These are phyloP conservation scores for Botrylloides violaceus DNA, from an alignment of 23 tunicate species.

Conservation along the genomic window DNA sequence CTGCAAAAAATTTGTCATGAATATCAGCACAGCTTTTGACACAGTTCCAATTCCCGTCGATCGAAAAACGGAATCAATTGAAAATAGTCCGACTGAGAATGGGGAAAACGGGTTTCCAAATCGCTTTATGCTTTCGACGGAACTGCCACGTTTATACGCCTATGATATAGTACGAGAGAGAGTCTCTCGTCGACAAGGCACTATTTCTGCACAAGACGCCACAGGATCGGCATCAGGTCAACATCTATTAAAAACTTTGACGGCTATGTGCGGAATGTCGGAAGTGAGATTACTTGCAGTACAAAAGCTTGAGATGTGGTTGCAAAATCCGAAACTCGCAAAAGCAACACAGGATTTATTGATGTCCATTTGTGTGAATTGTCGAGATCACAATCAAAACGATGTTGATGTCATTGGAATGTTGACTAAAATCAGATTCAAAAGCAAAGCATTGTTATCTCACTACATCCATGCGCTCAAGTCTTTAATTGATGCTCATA, in stretches of 20 bases:
- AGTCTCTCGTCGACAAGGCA: slow-evolving; percentile 47
- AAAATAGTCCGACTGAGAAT: slow-evolving; percentile 20
- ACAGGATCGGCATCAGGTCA: slow-evolving; percentile 32
- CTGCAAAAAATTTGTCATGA: slow-evolving; percentile 52
- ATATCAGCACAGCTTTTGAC: slow-evolving; percentile 26
- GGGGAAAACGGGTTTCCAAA: slow-evolving; percentile 18
- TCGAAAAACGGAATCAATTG: slow-evolving; percentile 1
- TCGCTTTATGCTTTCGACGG: slow-evolving; percentile 30
- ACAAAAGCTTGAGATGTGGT: slow-evolving; percentile 84
- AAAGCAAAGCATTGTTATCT: slow-evolving; percentile 36
- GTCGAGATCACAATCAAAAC: slow-evolving; percentile 66
- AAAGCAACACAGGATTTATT: slow-evolving; percentile 75
- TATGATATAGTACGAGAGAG: slow-evolving; percentile 58
- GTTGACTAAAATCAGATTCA: slow-evolving; percentile 53
- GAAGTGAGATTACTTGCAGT: slow-evolving; percentile 48
- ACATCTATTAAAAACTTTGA: slow-evolving; percentile 46
- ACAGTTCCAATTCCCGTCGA: slow-evolving; percentile 16
- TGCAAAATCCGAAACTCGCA: slow-evolving; percentile 58
- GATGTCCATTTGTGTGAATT: slow-evolving; percentile 68
- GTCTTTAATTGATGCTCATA: slow-evolving; percentile 66
- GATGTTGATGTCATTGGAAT: slow-evolving; percentile 57
- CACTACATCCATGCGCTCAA: slow-evolving; percentile 52
- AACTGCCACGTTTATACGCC: slow-evolving; percentile 32
- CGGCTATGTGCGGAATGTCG: slow-evolving; percentile 57
- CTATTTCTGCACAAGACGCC: slow-evolving; percentile 28